These are phyloP conservation scores for Panagrolaimus sp. DNA, from an alignment of 1,140 invertebrate species.

Conservation along the genomic window DNA sequence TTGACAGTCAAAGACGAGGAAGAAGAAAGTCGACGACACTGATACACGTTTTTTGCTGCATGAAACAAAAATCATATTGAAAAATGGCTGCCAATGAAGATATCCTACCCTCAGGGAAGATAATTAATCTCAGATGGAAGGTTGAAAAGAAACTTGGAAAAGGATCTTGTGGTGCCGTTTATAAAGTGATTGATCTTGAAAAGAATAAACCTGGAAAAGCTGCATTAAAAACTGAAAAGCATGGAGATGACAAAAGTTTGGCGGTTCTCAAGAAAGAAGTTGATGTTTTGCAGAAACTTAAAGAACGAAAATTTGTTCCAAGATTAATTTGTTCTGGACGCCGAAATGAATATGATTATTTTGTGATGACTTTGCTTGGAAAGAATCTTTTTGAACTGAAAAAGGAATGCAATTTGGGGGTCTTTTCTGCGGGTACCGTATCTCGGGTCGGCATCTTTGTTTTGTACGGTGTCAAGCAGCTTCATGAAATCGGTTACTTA, in stretches of 20 bases:
- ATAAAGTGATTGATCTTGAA: constrained; percentile 1
- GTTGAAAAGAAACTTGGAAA: background rate
- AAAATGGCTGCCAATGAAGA: too few relatives aligned
- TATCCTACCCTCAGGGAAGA: too few relatives aligned
- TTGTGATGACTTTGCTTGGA: constrained; percentile 23
- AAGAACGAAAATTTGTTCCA: constrained; percentile 18
- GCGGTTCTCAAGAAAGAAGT: constrained; percentile 24
- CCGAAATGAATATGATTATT: constrained; percentile 20
- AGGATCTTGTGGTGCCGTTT: constrained; percentile 1
- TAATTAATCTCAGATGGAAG: background rate
- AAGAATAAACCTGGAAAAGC: background rate
- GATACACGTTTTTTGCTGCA: too few relatives aligned
- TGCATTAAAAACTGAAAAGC: constrained; percentile 3
- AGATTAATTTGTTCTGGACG: constrained; percentile 14
- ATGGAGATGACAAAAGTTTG: background rate
- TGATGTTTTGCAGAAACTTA: constrained; percentile 19
- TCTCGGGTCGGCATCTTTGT: constrained; percentile 20
- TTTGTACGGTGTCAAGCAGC: constrained; percentile 23
- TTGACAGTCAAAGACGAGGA: too few relatives aligned
- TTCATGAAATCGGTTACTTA: constrained; percentile 26
- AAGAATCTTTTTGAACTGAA: constrained; percentile 24
- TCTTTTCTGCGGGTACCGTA: constrained; percentile 18
- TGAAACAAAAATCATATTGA: too few relatives aligned
- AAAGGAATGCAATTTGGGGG: constrained; percentile 19
- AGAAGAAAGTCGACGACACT: too few relatives aligned